Base-by-base conservation (phyloP, 2,113 vertebrate species). In the Panurus biarmicus region DNA sequence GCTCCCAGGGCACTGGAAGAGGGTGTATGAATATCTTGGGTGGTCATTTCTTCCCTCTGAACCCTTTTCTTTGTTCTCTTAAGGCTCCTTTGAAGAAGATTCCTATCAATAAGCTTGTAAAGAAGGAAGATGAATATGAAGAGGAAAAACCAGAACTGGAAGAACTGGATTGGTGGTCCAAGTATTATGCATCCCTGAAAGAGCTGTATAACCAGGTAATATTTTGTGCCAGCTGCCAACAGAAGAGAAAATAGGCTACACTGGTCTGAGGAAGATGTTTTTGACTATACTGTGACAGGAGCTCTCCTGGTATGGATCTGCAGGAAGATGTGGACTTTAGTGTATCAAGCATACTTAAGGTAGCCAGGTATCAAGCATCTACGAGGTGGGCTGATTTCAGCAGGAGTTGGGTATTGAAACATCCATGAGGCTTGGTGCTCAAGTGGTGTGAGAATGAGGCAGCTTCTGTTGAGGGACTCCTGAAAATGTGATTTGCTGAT, bases 111-210 rank as follows among this genome's bases (percentile, higher is more conserved):
- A 95, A 96, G 57, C 57, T 96, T 58, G 83, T 78, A 17, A 97
- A 80, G 42, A 97, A 93, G 23, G 92, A 95, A 10, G 97, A 98
- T 61, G 98, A 97, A 79, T 97, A 99, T 35, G 98, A 99, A 92
- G 98, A 99, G 93, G 98, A 99, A 67, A 94, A 97, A 11, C 98
- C 98, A 31, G 99, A 99, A 62, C 93, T 97, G 23, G 98, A 99
- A 81, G 99, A 99, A 92, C 89, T 99, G 57, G 99, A 99, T 95
- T 99, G 99, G 99, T 99, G 99, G 99, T 99, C 99, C 35, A 99
- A 99, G 93, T 99, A 99, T 92, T 99, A 99, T 0, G 97, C 98
- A 12, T 99, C 98, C 6, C 62, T 99, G 90, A 98, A 98, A 89
- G 98, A 99, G 84, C 73, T 98, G 48, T 98, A 97, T 87, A 98